Evolutionary conservation across 2,888 invertebrate species (phyloP), one percentile per base, ranked within the genome.

Genomic region (Ochropleura plecta): DNA sequence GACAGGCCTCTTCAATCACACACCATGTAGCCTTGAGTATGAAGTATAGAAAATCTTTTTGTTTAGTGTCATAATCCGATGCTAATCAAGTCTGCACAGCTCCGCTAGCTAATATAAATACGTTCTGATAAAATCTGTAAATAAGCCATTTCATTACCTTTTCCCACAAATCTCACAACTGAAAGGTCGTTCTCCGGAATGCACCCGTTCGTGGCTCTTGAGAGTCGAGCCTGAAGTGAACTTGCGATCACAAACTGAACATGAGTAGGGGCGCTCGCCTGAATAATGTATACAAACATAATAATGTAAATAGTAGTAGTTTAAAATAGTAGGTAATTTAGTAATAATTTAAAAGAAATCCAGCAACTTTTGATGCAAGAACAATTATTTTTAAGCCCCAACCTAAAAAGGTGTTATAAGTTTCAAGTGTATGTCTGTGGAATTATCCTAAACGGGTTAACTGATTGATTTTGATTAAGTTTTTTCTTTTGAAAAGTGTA

Each of bases 181-280:
- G 86, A 96, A 97, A 0, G 97, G 97, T 68, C 97, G 93, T 82
- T 97, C 97, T 1, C 97, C 97, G 0, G 97, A 97, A 88, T 97
- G 97, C 16, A 96, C 96, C 81, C 97, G 96, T 67, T 95, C 94
- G 85, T 97, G 97, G 1, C 96, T 94, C 79, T 96, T 96, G 30
- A 97, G 92, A 68, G 97, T 94, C 14, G 97, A 97, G n/a, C 96
- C 95, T 63, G 97, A 95, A 0, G 97, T 95, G 88, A 97, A 97
- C 76, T 92, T 94, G 60, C 96, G 93, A 7, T 93, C 93, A 81
- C 94, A 94, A 42, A 85, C 71, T 4, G 86, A 77, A 74, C 94
- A 93, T 3, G 91, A 51, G 67, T 93, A 94, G 1, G 93, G 93
- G 53, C 89, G 90, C 72, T 93, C 94, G 12, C 94, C 93, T 94